These are phyloP conservation scores for Orgyia antiqua DNA, from an alignment of 2,888 invertebrate species.

Conservation along the genomic window DNA sequence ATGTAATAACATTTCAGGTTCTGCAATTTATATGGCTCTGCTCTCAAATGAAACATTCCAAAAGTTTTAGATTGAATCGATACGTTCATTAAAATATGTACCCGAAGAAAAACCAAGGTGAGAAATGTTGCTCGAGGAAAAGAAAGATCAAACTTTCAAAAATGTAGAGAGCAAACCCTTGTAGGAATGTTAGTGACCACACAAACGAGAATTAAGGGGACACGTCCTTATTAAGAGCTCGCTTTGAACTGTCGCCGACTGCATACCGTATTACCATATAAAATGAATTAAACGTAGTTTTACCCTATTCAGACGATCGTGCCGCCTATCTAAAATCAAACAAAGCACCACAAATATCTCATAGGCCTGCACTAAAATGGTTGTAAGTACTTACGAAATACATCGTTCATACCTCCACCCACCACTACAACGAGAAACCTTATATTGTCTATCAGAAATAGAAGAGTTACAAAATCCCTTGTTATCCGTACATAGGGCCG, in stretches of 20 bases:
- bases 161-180: conserved; percentile 66
- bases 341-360: conserved; percentile 30
- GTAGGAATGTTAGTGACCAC: conserved; percentile 63
- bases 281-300: conserved; percentile 43
- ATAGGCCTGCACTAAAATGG: conserved; percentile 26
- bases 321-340: conserved; percentile 21
- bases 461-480: conserved; percentile 54
- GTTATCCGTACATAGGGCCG: conserved; percentile 46
- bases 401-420: conserved; percentile 29
- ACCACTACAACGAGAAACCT: conserved; percentile 40
- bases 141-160: conserved; percentile 51
- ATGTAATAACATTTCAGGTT: conserved; percentile 26
- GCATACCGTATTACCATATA: conserved; percentile 53
- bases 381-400: conserved; percentile 40
- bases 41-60: conserved; percentile 35
- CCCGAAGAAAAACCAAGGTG: conserved; percentile 53
- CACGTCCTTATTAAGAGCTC: conserved; percentile 60
- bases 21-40: conserved; percentile 43
- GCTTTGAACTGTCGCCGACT: conserved; percentile 48
- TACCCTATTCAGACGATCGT: conserved; percentile 25
- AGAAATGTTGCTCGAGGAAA: conserved; percentile 59
- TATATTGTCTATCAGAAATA: conserved; percentile 53
- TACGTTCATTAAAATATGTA: conserved; percentile 67
- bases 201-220: conserved; percentile 48
- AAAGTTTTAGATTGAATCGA: conserved; percentile 47